Conservation (phyloP, 2,113 vertebrate species). For the Phalacrocorax carbo region DNA sequence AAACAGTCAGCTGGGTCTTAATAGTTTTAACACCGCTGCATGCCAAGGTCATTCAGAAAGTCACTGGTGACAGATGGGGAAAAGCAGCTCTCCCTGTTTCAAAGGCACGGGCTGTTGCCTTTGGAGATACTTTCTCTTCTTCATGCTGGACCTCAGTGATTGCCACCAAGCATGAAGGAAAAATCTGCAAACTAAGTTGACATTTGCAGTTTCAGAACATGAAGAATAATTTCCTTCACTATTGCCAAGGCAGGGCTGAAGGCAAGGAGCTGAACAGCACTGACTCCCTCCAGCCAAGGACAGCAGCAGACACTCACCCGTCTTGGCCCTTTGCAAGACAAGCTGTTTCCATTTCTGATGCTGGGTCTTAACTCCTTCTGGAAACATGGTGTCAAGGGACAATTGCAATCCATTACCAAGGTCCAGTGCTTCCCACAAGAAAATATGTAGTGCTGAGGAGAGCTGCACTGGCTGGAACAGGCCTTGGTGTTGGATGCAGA, state of each 20-base stretch:
- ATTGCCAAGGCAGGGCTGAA: neutral
- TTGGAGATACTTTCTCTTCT: neutral
- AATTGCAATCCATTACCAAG: neutral
- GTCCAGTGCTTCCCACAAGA: neutral
- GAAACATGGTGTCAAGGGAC: fast-evolving
- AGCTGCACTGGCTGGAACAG: neutral
- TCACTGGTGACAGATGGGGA: neutral
- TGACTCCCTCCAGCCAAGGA: neutral
- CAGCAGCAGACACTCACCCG: neutral
- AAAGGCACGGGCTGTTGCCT: neutral
- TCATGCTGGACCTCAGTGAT: fast-evolving
- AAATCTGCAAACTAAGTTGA: neutral
- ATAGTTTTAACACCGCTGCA: neutral
- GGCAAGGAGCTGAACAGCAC: neutral
- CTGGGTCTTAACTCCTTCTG: neutral
- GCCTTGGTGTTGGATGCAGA: neutral
- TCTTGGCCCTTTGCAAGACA: neutral
- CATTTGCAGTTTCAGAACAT: neutral
- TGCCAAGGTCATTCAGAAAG: neutral
- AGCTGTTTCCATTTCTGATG: neutral
- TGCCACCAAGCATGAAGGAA: neutral
- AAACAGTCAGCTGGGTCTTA: neutral
- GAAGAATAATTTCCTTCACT: neutral
- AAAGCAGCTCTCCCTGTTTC: neutral
- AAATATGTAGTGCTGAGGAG: neutral